phyloP scores from a whole-genome alignment of 2,888 invertebrate species.

The Drosophila kambysellisi region DNA sequence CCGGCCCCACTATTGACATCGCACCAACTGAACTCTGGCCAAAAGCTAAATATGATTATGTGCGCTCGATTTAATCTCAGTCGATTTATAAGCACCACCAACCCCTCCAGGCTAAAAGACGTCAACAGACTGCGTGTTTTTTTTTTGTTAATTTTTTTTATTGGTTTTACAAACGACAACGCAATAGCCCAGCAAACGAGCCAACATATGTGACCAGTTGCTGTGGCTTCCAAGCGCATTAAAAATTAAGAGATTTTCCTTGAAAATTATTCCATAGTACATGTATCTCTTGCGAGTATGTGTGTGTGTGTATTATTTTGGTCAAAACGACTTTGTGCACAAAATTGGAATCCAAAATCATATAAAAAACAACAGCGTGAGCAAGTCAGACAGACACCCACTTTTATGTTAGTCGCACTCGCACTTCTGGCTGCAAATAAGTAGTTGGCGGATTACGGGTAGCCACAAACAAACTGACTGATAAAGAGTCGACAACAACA shows the following conservation, averaged over 20 bases:
- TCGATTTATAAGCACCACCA: conserved; percentile 53
- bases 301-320: conserved; percentile 57
- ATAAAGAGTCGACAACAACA: conserved; percentile 56
- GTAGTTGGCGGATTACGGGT: conserved; percentile 72
- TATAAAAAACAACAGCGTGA: conserved; percentile 57
- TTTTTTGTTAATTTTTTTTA: conserved; percentile 33
- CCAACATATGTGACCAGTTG: conserved; percentile 62
- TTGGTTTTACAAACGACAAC: conserved; percentile 61
- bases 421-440: conserved; percentile 43
- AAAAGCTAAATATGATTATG: conserved; percentile 81
- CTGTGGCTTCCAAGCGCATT: conserved; percentile 62
- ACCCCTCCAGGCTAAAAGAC: conserved; percentile 25
- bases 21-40: conserved; percentile 62
- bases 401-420: conserved; percentile 61
- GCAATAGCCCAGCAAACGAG: conserved; percentile 38
- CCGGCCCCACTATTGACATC: conserved; percentile 67
- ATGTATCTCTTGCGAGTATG: conserved; percentile 5
- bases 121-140: conserved; percentile 23
- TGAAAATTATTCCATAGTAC: conserved; percentile 70
- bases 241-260: conserved; percentile 82
- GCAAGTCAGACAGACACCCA: conserved; percentile 67
- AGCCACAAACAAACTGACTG: conserved; percentile 39
- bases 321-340: conserved; percentile 77
- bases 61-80: conserved; percentile 79
- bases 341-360: conserved; percentile 72